A percentile compares a stretch with the other conserved stretches of the same genome.
Evolutionary conservation across 1,140 invertebrate species (phyloP).

Genomic region (Aphelenchoides avenae): DNA sequence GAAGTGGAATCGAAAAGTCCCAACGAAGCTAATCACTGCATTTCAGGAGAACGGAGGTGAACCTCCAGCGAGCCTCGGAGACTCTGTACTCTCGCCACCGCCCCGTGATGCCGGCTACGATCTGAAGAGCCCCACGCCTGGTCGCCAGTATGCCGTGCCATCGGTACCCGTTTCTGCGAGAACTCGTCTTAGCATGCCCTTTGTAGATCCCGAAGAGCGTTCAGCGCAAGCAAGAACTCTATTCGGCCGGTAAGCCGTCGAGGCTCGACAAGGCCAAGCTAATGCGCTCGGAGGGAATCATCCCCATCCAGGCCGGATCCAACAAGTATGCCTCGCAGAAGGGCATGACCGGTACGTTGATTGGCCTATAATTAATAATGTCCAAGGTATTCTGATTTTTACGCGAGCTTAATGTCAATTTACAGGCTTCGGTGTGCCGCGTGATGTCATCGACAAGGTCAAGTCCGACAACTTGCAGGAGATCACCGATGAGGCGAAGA

Average conservation of each 20-base stretch:
- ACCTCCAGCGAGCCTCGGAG: neutral
- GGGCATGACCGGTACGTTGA: constrained; percentile 55
- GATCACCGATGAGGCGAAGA: constrained; percentile 56
- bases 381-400: constrained; percentile 7
- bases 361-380: neutral
- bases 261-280: constrained; percentile 55
- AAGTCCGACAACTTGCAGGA: constrained; percentile 55
- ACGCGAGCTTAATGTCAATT: constrained; percentile 9
- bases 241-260: constrained; percentile 54
- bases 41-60: neutral
- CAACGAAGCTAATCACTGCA: too few species aligned
- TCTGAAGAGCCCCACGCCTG: constrained; percentile 23
- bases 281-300: constrained; percentile 56
- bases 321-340: constrained; percentile 59
- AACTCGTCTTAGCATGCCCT: too few species aligned
- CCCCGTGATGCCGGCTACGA: neutral
- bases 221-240: constrained; percentile 39
- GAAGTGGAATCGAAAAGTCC: too few species aligned
- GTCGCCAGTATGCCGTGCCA: constrained; percentile 9
- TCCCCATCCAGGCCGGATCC: constrained; percentile 58
- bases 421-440: constrained; percentile 53
- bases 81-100: neutral
- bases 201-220: constrained; percentile 25
- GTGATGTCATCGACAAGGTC: constrained; percentile 59
- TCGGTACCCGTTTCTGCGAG: too few species aligned